Conservation (phyloP, 1,140 invertebrate genomes). For the Rhyzopertha dominica region DNA sequence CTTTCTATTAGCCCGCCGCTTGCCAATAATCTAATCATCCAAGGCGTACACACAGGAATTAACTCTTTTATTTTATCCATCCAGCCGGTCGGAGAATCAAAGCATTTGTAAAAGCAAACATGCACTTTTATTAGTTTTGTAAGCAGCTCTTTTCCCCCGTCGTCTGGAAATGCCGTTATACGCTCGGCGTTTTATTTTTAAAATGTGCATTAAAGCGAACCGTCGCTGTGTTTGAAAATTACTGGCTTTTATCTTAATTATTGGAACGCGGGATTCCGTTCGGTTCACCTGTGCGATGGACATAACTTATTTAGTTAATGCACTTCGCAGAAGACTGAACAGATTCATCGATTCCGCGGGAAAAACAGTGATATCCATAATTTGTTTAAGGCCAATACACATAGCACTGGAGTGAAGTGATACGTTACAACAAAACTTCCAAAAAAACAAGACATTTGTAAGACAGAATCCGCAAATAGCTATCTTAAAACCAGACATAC, state of each 20-base stretch:
- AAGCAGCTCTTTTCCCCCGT: background rate
- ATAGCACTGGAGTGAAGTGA: no score
- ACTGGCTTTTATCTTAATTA: slow-evolving; percentile 16
- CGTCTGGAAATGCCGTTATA: background rate
- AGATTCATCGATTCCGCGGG: no score
- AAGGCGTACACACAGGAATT: slow-evolving; percentile 25
- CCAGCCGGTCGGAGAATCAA: slow-evolving; percentile 5
- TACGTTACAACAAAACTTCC: no score
- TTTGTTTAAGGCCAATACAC: no score
- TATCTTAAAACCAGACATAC: no score
- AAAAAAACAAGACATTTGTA: no score
- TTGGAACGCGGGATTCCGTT: no score
- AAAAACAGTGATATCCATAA: no score
- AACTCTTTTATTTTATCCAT: slow-evolving; percentile 18
- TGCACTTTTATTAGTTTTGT: slow-evolving; percentile 5
- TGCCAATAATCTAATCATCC: slow-evolving; percentile 27
- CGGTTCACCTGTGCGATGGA: no score
- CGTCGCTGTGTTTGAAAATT: background rate
- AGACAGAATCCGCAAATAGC: no score
- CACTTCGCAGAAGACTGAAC: no score
- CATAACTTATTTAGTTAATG: no score
- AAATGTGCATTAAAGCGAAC: background rate
- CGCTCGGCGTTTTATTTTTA: background rate
- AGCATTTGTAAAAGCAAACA: background rate
- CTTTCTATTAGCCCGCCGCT: slow-evolving; percentile 25